phyloP scores from a whole-genome alignment of 2,797 vertebrate genomes.

The Coreius guichenoti region DNA sequence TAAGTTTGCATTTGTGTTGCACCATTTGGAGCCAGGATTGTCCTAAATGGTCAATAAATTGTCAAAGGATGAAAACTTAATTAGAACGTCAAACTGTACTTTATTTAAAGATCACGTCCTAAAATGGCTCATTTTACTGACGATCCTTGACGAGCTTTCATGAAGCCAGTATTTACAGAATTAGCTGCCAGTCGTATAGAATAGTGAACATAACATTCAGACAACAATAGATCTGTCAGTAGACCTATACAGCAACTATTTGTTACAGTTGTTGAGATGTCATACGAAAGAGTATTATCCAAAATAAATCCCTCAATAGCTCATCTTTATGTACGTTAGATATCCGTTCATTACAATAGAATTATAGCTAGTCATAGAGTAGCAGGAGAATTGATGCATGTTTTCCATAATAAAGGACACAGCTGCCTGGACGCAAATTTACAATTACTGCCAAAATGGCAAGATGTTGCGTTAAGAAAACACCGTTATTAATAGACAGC shows the following conservation, averaged over 20 bases:
- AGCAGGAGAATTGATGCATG: conserved; percentile 47
- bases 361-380: conserved; percentile 43
- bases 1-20: conserved; percentile 55
- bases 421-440: conserved; percentile 59
- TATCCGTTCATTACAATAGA: conserved; percentile 35
- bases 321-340: conserved; percentile 23
- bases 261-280: conserved; percentile 7
- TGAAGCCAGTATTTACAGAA: conserved; percentile 39
- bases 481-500: conserved; percentile 46
- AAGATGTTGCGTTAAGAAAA: conserved; percentile 51
- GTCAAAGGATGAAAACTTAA: conserved; percentile 55
- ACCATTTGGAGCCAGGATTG: conserved; percentile 37
- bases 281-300: conserved; percentile 12
- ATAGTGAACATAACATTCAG: neutral
- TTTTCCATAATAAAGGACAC: conserved; percentile 48
- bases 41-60: conserved; percentile 51
- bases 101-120: conserved; percentile 50
- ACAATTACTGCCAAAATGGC: conserved; percentile 54
- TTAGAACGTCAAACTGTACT: conserved; percentile 40
- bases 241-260: conserved; percentile 7
- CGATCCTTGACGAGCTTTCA: conserved; percentile 46
- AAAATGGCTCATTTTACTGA: conserved; percentile 29
- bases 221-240: conserved; percentile 52
- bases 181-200: conserved; percentile 26
- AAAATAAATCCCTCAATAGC: conserved; percentile 51